Evolutionary conservation across 2,797 vertebrate species (phyloP).

Genomic region (Peromyscus aztecus): DNA sequence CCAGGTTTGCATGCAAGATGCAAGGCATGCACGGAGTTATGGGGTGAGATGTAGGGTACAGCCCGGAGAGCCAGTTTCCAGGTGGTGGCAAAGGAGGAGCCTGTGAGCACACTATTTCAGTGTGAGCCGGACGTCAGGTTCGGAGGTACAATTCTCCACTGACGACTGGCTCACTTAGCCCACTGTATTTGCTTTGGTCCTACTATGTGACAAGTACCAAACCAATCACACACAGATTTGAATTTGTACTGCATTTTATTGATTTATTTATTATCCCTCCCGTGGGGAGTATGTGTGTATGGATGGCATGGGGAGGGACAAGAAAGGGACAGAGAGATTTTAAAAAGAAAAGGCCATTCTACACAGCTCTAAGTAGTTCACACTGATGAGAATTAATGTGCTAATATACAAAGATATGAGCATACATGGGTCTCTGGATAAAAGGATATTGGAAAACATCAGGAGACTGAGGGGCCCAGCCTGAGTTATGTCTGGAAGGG

Average conservation of each 20-base stretch:
- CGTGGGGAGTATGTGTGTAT: not conserved
- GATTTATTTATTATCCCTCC: not conserved
- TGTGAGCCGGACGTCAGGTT: not conserved
- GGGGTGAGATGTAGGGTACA: not conserved
- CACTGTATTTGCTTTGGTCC: not conserved
- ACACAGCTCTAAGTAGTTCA: not conserved
- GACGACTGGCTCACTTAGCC: conserved; percentile 4
- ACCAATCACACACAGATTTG: not conserved
- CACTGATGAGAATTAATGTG: not conserved
- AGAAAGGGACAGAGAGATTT: not conserved
- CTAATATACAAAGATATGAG: not conserved
- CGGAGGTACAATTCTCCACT: not conserved
- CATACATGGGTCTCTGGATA: not conserved
- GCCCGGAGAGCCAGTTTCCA: not conserved
- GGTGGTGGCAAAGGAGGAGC: not conserved
- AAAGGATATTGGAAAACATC: not conserved
- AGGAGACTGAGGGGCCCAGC: not conserved
- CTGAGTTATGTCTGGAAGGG: not conserved
- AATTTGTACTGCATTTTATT: not conserved
- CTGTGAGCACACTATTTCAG: not conserved
- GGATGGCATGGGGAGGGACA: not conserved
- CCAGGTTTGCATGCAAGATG: not conserved
- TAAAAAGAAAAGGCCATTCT: not conserved
- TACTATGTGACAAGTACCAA: not conserved
- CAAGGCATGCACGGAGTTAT: not conserved